Conservation (phyloP, 2,888 invertebrate genomes). For the Incurvaria masculella region DNA sequence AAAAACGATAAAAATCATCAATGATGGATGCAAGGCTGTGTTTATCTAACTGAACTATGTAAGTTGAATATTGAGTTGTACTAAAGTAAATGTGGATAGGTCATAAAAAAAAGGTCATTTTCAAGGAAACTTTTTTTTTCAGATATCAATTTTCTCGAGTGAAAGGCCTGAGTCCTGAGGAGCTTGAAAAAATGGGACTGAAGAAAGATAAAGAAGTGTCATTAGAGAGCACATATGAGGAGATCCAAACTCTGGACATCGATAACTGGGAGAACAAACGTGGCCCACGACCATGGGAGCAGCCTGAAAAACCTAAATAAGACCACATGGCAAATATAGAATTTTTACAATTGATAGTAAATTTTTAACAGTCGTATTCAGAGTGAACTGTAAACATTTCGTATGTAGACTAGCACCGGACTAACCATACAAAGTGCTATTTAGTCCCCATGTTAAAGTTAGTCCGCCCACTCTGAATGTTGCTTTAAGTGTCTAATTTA, state of each 20-base stretch:
- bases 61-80: conserved; percentile 1
- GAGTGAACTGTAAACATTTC: too few species aligned
- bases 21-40: conserved; percentile 9
- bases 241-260: conserved; percentile 68
- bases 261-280: conserved; percentile 84
- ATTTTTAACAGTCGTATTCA: too few species aligned
- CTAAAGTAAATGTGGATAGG: not conserved
- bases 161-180: conserved; percentile 57
- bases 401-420: too few species aligned
- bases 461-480: too few species aligned
- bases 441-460: too few species aligned
- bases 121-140: conserved; percentile 17
- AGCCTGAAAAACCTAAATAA: too few species aligned
- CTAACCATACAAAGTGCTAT: too few species aligned
- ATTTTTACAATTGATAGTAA: too few species aligned
- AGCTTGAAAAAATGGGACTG: conserved; percentile 65
- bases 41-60: conserved; percentile 2
- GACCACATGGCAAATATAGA: too few species aligned
- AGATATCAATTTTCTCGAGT: conserved; percentile 61
- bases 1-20: too few species aligned
- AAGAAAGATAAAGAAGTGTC: conserved; percentile 66
- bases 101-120: conserved; percentile 3
- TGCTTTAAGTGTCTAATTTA: too few species aligned
- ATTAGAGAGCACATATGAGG: conserved; percentile 71
- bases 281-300: conserved; percentile 86